These are phyloP conservation scores for Cynoglossus semilaevis DNA, from an alignment of 2,113 vertebrate species.

Conservation along the genomic window DNA sequence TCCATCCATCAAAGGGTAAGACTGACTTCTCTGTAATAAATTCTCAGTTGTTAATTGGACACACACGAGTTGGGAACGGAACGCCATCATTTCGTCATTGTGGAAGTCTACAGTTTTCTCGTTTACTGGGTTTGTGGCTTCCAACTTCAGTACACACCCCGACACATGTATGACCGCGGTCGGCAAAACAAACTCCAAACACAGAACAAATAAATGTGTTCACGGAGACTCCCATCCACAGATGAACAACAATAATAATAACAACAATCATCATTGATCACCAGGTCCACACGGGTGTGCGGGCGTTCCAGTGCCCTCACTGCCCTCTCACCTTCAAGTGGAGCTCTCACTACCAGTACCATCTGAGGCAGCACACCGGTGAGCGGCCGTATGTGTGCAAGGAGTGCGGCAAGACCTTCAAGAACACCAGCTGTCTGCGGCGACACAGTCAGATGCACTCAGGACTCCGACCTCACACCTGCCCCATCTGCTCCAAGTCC, in stretches of 20 bases:
- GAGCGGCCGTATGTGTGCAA: constrained; percentile 87
- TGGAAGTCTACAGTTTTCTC: constrained; percentile 13
- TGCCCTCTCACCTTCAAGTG: constrained; percentile 92
- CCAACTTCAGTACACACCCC: not conserved
- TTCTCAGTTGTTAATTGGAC: constrained; percentile 10
- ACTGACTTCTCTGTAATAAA: constrained; percentile 4
- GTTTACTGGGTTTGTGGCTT: constrained; percentile 7
- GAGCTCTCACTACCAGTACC: constrained; percentile 94
- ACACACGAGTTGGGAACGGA: constrained; percentile 1
- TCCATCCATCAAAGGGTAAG: constrained; percentile 87
- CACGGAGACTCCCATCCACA: too few species aligned
- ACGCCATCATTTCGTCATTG: constrained; percentile 11
- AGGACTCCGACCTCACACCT: constrained; percentile 84
- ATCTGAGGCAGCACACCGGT: constrained; percentile 87
- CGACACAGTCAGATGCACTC: constrained; percentile 90
- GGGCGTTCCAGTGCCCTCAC: constrained; percentile 88
- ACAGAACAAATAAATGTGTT: constrained; percentile 17
- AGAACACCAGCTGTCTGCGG: constrained; percentile 88
- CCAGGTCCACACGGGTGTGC: constrained; percentile 88
- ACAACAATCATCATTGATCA: not conserved
- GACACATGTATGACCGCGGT: constrained; percentile 12
- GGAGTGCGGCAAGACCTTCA: constrained; percentile 91
- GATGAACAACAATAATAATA: not conserved
- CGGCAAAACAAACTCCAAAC: constrained; percentile 18
- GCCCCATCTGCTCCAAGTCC: constrained; percentile 85